A percentile compares a stretch with the other conserved stretches of the same genome.
Conservation (phyloP, 2,888 invertebrate species). For the Galerucella calmariensis region DNA sequence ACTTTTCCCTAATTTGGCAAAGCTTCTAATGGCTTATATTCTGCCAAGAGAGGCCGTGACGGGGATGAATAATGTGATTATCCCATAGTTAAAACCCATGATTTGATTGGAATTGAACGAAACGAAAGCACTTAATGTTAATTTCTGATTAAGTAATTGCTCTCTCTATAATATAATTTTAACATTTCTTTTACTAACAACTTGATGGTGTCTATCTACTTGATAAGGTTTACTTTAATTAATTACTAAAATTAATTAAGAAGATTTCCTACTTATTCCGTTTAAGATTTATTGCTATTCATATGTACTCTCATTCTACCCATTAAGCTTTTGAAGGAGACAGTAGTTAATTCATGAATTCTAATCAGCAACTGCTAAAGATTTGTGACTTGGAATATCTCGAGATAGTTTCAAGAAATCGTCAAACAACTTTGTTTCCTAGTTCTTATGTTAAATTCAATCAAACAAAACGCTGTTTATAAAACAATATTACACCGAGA, state of each 20-base stretch:
- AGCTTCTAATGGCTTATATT: constrained; percentile 33
- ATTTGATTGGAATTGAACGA: constrained; percentile 34
- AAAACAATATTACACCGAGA: too few relatives aligned
- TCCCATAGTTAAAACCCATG: constrained; percentile 35
- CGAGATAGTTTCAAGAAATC: neutral
- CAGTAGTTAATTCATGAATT: neutral
- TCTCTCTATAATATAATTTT: neutral
- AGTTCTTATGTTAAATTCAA: too few relatives aligned
- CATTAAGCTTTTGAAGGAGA: neutral
- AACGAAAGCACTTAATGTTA: constrained; percentile 31
- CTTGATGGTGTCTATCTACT: constrained; percentile 4
- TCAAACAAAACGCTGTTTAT: too few relatives aligned
- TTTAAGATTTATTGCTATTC: neutral
- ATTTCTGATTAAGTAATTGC: constrained; percentile 29
- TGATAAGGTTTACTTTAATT: neutral
- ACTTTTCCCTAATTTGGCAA: constrained; percentile 35
- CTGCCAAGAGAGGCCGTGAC: constrained; percentile 25
- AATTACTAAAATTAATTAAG: constrained; percentile 2
- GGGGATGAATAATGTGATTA: constrained; percentile 35
- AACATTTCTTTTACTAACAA: neutral
- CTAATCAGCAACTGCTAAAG: neutral
- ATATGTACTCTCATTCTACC: neutral
- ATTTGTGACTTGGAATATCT: neutral
- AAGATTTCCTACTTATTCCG: neutral
- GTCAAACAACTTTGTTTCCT: neutral